Percentiles rank a stretch among this genome's conserved stretches.
Evolutionary conservation across 2,113 vertebrate species (phyloP).

Genomic region (Corydoras sp.): DNA sequence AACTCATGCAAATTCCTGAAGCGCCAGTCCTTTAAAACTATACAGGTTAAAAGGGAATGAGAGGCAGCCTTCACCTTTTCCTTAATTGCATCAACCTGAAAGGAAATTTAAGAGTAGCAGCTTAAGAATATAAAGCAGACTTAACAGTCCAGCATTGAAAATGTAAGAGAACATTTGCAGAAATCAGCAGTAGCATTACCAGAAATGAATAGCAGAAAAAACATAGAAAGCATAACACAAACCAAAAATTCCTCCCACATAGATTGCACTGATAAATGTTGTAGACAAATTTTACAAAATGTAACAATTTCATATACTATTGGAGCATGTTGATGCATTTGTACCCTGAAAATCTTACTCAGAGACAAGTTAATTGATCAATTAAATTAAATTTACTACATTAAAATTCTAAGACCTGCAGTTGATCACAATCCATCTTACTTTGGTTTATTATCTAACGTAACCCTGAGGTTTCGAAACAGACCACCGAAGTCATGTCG

Average conservation of each 20-base stretch:
- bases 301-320: no score
- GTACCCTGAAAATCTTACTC: no score
- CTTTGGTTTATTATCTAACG: no score
- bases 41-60: conserved; percentile 81
- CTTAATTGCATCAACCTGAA: conserved; percentile 99
- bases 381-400: no score
- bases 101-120: conserved; percentile 99
- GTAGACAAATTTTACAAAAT: no score
- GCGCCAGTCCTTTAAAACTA: conserved; percentile 92
- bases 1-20: conserved; percentile 95
- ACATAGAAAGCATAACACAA: conserved; percentile 28
- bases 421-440: no score
- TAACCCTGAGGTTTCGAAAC: no score
- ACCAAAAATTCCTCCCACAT: not conserved
- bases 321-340: no score
- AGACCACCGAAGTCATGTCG: no score
- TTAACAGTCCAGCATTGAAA: conserved; percentile 69
- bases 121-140: conserved; percentile 78
- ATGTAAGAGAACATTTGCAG: conserved; percentile 71
- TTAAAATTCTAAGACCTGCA: no score
- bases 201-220: conserved; percentile 39
- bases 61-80: conserved; percentile 99
- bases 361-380: no score
- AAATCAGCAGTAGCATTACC: conserved; percentile 62
- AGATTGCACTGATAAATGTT: no score